Evolutionary conservation across 2,888 invertebrate genomes (phyloP).

Genomic region (Pharmacophagus antenor): DNA sequence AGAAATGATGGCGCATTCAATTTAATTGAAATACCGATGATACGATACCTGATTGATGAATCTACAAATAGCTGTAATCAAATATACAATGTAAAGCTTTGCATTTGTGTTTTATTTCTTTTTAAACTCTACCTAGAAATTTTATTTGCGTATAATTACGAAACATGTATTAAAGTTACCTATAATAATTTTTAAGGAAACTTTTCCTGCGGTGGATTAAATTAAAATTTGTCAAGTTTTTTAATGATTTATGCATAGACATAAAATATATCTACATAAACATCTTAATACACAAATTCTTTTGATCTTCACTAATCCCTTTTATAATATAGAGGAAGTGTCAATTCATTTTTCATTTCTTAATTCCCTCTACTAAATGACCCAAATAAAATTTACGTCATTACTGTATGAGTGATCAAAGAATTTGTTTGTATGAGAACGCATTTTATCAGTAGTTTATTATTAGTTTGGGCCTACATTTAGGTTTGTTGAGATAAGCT

Average conservation of each 20-base stretch:
- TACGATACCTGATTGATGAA: too few species aligned
- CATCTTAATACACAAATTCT: background rate
- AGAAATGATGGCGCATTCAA: too few species aligned
- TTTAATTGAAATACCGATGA: too few species aligned
- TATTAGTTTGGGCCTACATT: slow-evolving; percentile 38
- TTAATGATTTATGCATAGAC: background rate
- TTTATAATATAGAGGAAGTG: slow-evolving; percentile 8
- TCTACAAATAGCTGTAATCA: too few species aligned
- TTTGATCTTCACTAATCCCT: slow-evolving; percentile 16
- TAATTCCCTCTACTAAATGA: slow-evolving; percentile 23
- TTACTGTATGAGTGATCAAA: slow-evolving; percentile 21
- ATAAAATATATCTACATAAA: too few species aligned
- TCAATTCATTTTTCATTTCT: slow-evolving; percentile 13
- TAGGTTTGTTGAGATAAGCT: slow-evolving; percentile 51
- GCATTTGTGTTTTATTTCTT: too few species aligned
- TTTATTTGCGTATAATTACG: background rate
- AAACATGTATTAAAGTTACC: background rate
- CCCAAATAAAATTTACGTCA: slow-evolving; percentile 26
- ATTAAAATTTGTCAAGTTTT: too few species aligned
- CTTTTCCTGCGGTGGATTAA: too few species aligned
- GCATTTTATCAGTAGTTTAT: slow-evolving; percentile 26
- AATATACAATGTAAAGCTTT: too few species aligned
- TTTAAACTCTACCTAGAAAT: background rate
- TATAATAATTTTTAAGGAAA: background rate
- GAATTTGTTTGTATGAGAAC: slow-evolving; percentile 20